phyloP scores from a whole-genome alignment of 2,797 vertebrate genomes.

The Poecilia gillii region DNA sequence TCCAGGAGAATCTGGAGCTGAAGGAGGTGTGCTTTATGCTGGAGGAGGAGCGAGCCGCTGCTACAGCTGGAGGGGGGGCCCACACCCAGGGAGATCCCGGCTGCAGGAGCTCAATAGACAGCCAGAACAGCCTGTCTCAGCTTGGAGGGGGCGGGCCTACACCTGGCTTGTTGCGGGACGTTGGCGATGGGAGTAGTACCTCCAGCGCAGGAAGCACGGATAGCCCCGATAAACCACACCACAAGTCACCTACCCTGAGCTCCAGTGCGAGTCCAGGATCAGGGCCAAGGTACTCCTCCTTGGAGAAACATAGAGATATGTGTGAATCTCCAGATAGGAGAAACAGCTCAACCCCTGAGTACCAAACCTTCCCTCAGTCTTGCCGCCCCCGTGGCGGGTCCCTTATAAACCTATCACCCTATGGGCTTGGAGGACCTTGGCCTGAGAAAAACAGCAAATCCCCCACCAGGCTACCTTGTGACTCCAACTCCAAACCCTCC shows the following conservation, averaged over 20 bases:
- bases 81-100: constrained; percentile 64
- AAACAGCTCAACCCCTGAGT: constrained; percentile 89
- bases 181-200: constrained; percentile 94
- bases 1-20: constrained; percentile 93
- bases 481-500: constrained; percentile 81
- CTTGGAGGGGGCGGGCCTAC: constrained; percentile 61
- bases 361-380: constrained; percentile 86
- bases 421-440: constrained; percentile 83
- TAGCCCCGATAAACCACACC: constrained; percentile 86
- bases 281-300: constrained; percentile 42
- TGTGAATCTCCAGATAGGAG: constrained; percentile 81
- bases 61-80: constrained; percentile 28
- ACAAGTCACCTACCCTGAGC: constrained; percentile 68
- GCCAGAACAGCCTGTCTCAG: constrained; percentile 90
- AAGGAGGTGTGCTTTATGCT: constrained; percentile 93
- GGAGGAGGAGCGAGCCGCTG: constrained; percentile 88
- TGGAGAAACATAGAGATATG: constrained; percentile 73
- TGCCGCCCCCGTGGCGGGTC: constrained; percentile 78
- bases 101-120: constrained; percentile 91
- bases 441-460: constrained; percentile 86
- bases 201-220: constrained; percentile 93
- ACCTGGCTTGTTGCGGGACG: constrained; percentile 84
- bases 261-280: constrained; percentile 30
- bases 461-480: constrained; percentile 79
- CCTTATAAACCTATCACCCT: constrained; percentile 84